phyloP scores from a whole-genome alignment of 1,140 invertebrate genomes.

The Diabrotica undecimpunctata region DNA sequence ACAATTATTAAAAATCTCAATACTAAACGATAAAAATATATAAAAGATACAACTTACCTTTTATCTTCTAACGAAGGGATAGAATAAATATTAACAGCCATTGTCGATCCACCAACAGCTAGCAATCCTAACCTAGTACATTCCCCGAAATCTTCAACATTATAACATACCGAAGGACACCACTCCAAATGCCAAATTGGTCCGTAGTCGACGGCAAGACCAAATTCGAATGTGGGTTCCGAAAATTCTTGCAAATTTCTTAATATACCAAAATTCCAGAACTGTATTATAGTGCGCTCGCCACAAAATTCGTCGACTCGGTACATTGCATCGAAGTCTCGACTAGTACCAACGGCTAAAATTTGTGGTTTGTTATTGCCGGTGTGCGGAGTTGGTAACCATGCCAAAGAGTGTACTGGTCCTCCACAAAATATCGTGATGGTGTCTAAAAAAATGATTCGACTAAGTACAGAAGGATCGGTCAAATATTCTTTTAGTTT shows the following conservation, averaged over 20 bases:
- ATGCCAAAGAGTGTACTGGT: constrained; percentile 56
- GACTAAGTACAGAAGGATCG: constrained; percentile 8
- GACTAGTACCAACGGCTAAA: constrained; percentile 54
- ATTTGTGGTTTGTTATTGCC: constrained; percentile 47
- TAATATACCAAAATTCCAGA: constrained; percentile 57
- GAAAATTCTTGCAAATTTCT: constrained; percentile 34
- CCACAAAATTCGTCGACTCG: constrained; percentile 42
- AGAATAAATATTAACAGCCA: constrained; percentile 59
- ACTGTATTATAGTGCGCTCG: constrained; percentile 54
- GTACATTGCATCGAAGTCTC: constrained; percentile 49
- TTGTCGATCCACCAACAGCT: constrained; percentile 65
- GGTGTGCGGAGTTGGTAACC: constrained; percentile 52
- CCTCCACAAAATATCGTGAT: constrained; percentile 61
- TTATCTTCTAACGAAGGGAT: constrained; percentile 46
- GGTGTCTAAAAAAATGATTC: constrained; percentile 38
- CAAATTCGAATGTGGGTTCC: constrained; percentile 50
- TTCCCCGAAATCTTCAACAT: constrained; percentile 27
- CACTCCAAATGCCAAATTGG: constrained; percentile 67
- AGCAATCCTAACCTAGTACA: constrained; percentile 60
- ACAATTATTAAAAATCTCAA: too few species aligned
- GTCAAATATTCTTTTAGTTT: too few species aligned
- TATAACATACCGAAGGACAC: constrained; percentile 69
- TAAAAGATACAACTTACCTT: constrained; percentile 17
- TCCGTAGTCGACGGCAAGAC: constrained; percentile 62
- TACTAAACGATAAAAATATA: too few species aligned